Conservation (phyloP, 2,888 invertebrate species). For the Plagiodera versicolora region DNA sequence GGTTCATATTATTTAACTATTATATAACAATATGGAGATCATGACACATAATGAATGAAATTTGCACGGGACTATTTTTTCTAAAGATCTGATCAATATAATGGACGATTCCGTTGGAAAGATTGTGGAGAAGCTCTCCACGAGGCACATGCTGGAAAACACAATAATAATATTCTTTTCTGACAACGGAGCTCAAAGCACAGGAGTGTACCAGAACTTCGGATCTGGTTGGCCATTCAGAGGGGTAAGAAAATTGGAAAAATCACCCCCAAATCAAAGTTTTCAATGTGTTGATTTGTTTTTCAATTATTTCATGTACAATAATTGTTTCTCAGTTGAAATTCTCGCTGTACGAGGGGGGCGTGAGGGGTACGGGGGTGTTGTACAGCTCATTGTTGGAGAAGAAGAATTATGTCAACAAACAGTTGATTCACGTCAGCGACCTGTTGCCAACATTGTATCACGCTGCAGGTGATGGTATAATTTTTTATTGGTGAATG, state of each 20-base stretch:
- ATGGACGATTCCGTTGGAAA: conserved; percentile 84
- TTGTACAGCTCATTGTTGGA: conserved; percentile 71
- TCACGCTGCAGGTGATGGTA: conserved; percentile 45
- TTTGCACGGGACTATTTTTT: conserved; percentile 8
- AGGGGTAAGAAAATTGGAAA: too few relatives aligned
- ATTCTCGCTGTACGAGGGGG: conserved; percentile 84
- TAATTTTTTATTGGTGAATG: too few relatives aligned
- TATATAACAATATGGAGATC: too few relatives aligned
- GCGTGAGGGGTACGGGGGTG: conserved; percentile 73
- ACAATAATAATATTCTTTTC: conserved; percentile 84
- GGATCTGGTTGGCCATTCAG: conserved; percentile 81
- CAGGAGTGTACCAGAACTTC: conserved; percentile 69
- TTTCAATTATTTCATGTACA: neutral
- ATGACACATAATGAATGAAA: too few relatives aligned
- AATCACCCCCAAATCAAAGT: too few relatives aligned
- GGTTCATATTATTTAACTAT: too few relatives aligned
- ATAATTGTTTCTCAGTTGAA: conserved; percentile 60
- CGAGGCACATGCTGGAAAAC: conserved; percentile 72
- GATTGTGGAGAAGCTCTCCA: conserved; percentile 68
- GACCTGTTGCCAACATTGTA: conserved; percentile 82
- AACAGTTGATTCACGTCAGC: conserved; percentile 73
- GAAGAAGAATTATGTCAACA: conserved; percentile 59
- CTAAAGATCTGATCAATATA: conserved; percentile 79
- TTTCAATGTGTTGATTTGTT: too few relatives aligned
- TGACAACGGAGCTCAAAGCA: conserved; percentile 85